Percentiles rank a stretch among this genome's conserved stretches.
Conservation (phyloP, 2,888 invertebrate genomes). For the Tricholauxania praeusta region DNA sequence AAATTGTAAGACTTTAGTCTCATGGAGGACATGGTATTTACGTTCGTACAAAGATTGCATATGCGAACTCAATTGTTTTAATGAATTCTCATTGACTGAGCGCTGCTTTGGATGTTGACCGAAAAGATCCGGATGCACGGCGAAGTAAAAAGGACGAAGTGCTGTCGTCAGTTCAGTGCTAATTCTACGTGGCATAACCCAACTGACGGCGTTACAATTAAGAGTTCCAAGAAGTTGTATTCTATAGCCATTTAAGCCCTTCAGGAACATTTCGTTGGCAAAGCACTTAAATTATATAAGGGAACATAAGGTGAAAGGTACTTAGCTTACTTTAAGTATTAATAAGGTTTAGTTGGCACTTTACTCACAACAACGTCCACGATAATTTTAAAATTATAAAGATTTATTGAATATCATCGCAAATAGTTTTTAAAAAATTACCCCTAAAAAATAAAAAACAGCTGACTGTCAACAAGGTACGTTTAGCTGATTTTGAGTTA, state of each 20-base stretch:
- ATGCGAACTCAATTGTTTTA: constrained; percentile 88
- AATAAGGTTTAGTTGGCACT: no score
- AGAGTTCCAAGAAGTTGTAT: constrained; percentile 6
- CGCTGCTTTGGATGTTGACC: constrained; percentile 90
- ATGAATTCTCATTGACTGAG: constrained; percentile 89
- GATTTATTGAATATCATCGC: no score
- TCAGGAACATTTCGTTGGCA: constrained; percentile 7
- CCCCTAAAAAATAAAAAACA: no score
- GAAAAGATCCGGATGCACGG: constrained; percentile 95
- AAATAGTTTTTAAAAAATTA: no score
- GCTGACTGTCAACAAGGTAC: no score
- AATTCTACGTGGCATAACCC: constrained; percentile 58
- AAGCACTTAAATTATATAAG: no score
- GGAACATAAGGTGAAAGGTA: no score
- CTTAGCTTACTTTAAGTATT: no score
- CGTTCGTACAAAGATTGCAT: constrained; percentile 79
- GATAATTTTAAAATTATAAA: no score
- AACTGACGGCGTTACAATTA: background rate
- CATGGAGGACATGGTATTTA: constrained; percentile 66
- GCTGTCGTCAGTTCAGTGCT: constrained; percentile 91
- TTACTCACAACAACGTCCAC: no score
- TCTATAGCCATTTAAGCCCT: background rate
- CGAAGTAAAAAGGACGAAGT: constrained; percentile 92
- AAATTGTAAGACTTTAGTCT: constrained; percentile 77
- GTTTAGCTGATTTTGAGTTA: no score